Percentiles rank a stretch among this genome's conserved stretches.
These are phyloP conservation scores for Clytia hemisphaerica DNA, from an alignment of 30 jellyfish, hydroid and myxozoan species.

Conservation along the genomic window DNA sequence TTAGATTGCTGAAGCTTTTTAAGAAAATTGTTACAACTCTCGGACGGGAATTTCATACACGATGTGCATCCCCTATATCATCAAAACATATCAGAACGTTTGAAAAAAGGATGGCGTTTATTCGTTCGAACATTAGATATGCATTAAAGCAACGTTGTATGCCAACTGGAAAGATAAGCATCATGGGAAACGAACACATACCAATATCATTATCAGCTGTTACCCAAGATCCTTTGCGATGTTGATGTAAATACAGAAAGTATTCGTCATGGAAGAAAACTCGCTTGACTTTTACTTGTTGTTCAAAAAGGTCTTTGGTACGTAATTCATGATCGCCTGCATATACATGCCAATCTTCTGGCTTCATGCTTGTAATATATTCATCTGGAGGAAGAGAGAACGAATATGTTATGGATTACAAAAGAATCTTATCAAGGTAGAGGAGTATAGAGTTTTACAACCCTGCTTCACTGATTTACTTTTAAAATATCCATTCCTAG, in stretches of 20 bases:
- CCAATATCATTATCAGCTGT: conserved; percentile 52
- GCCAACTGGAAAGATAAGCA: background rate
- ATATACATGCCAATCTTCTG: conserved; percentile 65
- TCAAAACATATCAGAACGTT: background rate
- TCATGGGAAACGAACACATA: background rate
- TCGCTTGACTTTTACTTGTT: conserved; percentile 34
- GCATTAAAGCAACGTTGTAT: background rate
- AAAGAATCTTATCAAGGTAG: no score
- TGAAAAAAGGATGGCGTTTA: background rate
- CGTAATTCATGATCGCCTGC: conserved; percentile 78
- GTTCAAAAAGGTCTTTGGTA: conserved; percentile 52
- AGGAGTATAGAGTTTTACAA: no score
- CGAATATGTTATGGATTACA: no score
- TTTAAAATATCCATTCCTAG: no score
- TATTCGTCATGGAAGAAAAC: conserved; percentile 42
- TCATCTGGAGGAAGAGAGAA: no score
- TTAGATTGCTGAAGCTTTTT: no score
- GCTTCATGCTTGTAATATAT: conserved; percentile 19
- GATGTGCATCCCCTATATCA: no score
- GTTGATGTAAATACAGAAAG: background rate
- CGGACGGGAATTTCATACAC: no score
- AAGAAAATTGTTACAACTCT: no score
- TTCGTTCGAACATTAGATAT: background rate
- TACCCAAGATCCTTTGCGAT: conserved; percentile 39
- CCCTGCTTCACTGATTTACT: no score